Evolutionary conservation across 92 coral and sea anemone genomes (phyloP).

Genomic region (Blastomussa wellsi): DNA sequence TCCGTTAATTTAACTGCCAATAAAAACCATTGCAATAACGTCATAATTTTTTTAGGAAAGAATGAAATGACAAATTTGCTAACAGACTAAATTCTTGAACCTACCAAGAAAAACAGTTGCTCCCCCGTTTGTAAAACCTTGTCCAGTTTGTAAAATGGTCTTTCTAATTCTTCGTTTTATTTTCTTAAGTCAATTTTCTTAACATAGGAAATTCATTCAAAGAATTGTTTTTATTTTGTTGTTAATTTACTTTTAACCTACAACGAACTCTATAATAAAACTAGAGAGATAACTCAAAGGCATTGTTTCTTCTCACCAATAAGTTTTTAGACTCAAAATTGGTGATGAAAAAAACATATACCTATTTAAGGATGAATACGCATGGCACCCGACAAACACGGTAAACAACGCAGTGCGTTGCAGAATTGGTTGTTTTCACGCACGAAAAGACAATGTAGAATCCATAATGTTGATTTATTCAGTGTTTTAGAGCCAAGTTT

Average conservation of each 20-base stretch:
- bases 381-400: background rate
- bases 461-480: background rate
- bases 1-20: background rate
- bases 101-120: background rate
- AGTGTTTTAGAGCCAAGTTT: background rate
- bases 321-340: background rate
- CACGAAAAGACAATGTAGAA: background rate
- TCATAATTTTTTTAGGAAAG: slow-evolving; percentile 18
- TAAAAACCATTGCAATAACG: slow-evolving; percentile 2
- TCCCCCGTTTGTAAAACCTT: background rate
- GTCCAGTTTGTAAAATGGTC: background rate
- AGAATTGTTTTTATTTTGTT: background rate
- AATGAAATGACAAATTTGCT: background rate
- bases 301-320: background rate
- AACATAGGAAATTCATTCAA: background rate
- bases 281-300: background rate
- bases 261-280: background rate
- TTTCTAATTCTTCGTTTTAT: background rate
- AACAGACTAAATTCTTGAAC: background rate
- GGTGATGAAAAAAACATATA: background rate
- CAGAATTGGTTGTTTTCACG: background rate
- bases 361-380: background rate
- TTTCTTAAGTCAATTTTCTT: background rate
- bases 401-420: background rate
- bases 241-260: background rate